phyloP scores from a whole-genome alignment of 2,888 invertebrate genomes.

The Orgyia antiqua region DNA sequence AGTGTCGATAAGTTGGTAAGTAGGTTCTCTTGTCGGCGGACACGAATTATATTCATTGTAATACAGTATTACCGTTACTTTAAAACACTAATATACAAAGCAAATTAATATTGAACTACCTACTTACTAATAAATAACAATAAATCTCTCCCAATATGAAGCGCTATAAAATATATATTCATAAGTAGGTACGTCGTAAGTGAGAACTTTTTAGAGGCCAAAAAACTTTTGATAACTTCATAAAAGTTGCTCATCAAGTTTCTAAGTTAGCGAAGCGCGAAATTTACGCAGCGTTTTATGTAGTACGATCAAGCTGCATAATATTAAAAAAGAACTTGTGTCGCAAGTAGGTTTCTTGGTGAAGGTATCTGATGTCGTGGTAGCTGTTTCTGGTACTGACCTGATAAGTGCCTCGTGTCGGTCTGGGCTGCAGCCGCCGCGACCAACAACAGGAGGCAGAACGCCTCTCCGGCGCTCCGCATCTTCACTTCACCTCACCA shows the following conservation, averaged over 20 bases:
- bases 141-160: too few relatives aligned
- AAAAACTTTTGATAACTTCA: neutral
- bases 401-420: slow-evolving; percentile 70
- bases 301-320: neutral
- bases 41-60: neutral
- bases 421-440: slow-evolving; percentile 54
- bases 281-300: neutral
- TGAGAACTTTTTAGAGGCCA: too few relatives aligned
- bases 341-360: slow-evolving; percentile 1
- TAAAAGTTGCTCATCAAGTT: slow-evolving; percentile 1
- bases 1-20: slow-evolving; percentile 18
- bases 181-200: too few relatives aligned
- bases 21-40: slow-evolving; percentile 12
- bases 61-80: neutral
- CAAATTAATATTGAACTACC: too few relatives aligned
- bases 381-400: slow-evolving; percentile 31
- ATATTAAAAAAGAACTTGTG: neutral
- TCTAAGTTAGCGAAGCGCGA: slow-evolving; percentile 2
- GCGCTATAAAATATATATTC: too few relatives aligned
- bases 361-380: slow-evolving; percentile 2
- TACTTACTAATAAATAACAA: too few relatives aligned
- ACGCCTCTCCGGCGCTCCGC: slow-evolving; percentile 71
- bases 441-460: slow-evolving; percentile 58
- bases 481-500: slow-evolving; percentile 61
- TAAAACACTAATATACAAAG: too few relatives aligned